Conservation (phyloP, 2,113 vertebrate genomes). For the Hippoglossus stenolepis region DNA sequence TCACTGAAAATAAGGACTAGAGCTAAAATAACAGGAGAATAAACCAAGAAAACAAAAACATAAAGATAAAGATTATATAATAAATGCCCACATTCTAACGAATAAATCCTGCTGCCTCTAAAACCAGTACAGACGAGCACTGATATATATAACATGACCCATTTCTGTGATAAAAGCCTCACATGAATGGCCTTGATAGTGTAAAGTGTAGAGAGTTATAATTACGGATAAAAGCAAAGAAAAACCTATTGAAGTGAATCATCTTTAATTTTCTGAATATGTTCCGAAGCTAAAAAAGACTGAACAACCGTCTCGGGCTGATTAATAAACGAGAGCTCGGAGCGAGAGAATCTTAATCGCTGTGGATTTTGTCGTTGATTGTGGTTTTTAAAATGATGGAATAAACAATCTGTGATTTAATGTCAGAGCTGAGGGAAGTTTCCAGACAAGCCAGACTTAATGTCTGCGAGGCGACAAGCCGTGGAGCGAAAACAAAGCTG, state of each 20-base stretch:
- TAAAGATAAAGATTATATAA: no score
- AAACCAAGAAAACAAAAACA: no score
- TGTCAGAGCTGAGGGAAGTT: neutral
- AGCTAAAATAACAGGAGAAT: neutral
- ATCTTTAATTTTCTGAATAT: neutral
- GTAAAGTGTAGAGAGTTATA: neutral
- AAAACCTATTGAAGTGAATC: neutral
- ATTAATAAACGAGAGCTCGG: neutral
- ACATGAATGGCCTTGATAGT: no score
- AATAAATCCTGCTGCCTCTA: no score
- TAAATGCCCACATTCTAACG: no score
- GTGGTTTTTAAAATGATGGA: neutral
- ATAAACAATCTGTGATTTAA: constrained; percentile 9
- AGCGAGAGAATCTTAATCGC: neutral
- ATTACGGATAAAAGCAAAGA: constrained; percentile 6
- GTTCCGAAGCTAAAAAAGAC: neutral
- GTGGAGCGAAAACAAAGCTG: neutral
- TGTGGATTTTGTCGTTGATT: neutral
- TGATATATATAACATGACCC: no score
- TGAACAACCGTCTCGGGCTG: neutral
- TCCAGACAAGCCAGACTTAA: constrained; percentile 6
- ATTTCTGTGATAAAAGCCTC: neutral
- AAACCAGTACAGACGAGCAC: no score
- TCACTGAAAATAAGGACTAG: neutral
- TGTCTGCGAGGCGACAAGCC: constrained; percentile 13